phyloP scores from a whole-genome alignment of 2,797 vertebrate genomes.

The Alfaro cultratus region DNA sequence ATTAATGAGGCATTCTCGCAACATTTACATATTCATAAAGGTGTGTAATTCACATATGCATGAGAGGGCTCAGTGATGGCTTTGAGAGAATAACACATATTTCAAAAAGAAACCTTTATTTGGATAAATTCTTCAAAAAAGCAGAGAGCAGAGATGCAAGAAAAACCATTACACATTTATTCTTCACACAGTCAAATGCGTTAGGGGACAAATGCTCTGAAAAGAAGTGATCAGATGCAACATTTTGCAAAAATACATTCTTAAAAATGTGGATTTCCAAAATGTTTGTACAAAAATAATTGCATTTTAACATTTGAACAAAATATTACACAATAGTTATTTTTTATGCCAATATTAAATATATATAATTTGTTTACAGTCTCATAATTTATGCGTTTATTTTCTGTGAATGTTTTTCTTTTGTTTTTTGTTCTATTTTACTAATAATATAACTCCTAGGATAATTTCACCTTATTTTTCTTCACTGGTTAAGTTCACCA shows the following conservation, averaged over 20 bases:
- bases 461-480: constrained; percentile 23
- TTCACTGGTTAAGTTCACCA: constrained; percentile 52
- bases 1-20: constrained; percentile 87
- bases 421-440: not conserved
- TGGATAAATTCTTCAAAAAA: constrained; percentile 79
- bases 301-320: constrained; percentile 43
- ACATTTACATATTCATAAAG: constrained; percentile 89
- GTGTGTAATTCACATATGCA: constrained; percentile 87
- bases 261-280: constrained; percentile 83
- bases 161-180: constrained; percentile 81
- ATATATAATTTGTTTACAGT: constrained; percentile 22
- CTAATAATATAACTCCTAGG: constrained; percentile 1
- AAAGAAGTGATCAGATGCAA: constrained; percentile 83
- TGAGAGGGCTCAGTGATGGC: constrained; percentile 81
- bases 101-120: constrained; percentile 78
- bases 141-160: constrained; percentile 76
- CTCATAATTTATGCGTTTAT: constrained; percentile 3
- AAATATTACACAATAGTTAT: constrained; percentile 48
- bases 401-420: not conserved
- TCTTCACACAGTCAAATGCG: constrained; percentile 81
- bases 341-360: constrained; percentile 45
- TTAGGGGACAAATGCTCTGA: constrained; percentile 82
- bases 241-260: constrained; percentile 86
- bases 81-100: constrained; percentile 79
- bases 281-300: constrained; percentile 67